Evolutionary conservation across 1,140 invertebrate genomes (phyloP).

Genomic region (Drosophila neocordata): DNA sequence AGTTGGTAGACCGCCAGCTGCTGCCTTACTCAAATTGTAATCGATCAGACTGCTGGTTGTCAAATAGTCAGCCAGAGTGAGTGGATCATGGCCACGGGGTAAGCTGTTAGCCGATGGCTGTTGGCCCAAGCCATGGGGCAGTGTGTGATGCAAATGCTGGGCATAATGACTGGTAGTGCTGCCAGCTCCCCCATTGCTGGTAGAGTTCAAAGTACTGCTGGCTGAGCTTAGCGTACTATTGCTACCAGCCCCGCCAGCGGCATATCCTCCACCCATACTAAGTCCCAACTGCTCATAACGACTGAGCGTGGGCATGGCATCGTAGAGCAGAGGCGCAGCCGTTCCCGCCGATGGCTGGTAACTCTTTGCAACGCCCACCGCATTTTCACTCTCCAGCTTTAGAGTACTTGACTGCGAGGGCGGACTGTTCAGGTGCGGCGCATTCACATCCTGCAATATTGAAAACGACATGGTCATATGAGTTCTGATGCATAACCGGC

Average conservation of each 20-base stretch:
- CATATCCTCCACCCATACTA: slow-evolving; percentile 62
- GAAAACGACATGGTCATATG: slow-evolving; percentile 19
- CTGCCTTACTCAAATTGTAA: slow-evolving; percentile 76
- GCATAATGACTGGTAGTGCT: slow-evolving; percentile 42
- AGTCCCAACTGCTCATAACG: slow-evolving; percentile 76
- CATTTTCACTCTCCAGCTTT: slow-evolving; percentile 66
- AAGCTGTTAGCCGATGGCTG: slow-evolving; percentile 41
- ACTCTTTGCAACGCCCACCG: slow-evolving; percentile 48
- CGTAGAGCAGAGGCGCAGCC: slow-evolving; percentile 64
- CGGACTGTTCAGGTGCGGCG: slow-evolving; percentile 74
- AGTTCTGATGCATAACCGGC: slow-evolving; percentile 28
- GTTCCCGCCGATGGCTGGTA: slow-evolving; percentile 48
- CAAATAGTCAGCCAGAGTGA: slow-evolving; percentile 76
- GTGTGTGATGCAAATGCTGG: slow-evolving; percentile 65
- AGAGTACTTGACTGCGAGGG: slow-evolving; percentile 78
- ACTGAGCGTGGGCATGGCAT: slow-evolving; percentile 74
- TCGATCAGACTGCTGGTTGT: slow-evolving; percentile 81
- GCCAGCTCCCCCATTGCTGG: slow-evolving; percentile 35
- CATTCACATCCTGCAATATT: slow-evolving; percentile 63
- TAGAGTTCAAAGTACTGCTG: slow-evolving; percentile 51
- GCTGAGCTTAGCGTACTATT: slow-evolving; percentile 68
- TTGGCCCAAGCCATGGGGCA: slow-evolving; percentile 50
- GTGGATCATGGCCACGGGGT: slow-evolving; percentile 62
- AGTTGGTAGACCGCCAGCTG: slow-evolving; percentile 42
- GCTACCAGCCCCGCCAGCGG: slow-evolving; percentile 48